These are phyloP conservation scores for Discoglossus pictus DNA, from an alignment of 2,797 vertebrate species.

Conservation along the genomic window DNA sequence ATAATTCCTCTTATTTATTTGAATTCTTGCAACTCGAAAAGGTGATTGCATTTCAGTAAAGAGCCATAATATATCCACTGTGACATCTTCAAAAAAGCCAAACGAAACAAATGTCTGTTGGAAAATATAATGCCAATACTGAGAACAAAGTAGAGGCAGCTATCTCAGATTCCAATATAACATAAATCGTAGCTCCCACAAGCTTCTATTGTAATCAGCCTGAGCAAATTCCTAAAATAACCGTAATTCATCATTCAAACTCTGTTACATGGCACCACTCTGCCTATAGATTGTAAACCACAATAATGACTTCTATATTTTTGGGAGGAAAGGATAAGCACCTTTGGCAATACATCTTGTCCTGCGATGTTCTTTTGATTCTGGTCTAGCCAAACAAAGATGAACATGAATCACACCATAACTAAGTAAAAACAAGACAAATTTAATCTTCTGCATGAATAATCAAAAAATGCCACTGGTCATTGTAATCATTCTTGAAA, in stretches of 20 bases:
- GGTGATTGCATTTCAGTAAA: conserved; percentile 9
- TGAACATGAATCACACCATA: background rate
- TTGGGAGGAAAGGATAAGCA: conserved; percentile 15
- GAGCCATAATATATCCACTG: background rate
- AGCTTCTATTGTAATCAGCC: conserved; percentile 22
- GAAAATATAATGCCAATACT: conserved; percentile 15
- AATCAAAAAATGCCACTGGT: background rate
- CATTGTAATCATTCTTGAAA: conserved; percentile 6
- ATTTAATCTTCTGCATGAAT: conserved; percentile 9
- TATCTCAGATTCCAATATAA: conserved; percentile 12
- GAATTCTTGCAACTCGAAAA: background rate
- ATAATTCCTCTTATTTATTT: background rate
- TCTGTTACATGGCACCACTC: conserved; percentile 4
- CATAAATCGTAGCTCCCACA: conserved; percentile 20
- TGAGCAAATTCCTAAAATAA: background rate
- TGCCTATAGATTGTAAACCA: conserved; percentile 26
- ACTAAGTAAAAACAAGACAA: conserved; percentile 20
- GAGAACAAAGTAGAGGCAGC: conserved; percentile 2
- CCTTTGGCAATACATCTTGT: conserved; percentile 27
- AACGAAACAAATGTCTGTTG: conserved; percentile 15
- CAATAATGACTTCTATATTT: conserved; percentile 35
- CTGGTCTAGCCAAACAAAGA: conserved; percentile 21
- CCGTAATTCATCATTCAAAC: conserved; percentile 20
- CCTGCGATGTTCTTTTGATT: background rate
- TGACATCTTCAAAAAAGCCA: conserved; percentile 13